Base-by-base conservation (phyloP, 2,888 invertebrate species). In the Ennomos quercinarius region DNA sequence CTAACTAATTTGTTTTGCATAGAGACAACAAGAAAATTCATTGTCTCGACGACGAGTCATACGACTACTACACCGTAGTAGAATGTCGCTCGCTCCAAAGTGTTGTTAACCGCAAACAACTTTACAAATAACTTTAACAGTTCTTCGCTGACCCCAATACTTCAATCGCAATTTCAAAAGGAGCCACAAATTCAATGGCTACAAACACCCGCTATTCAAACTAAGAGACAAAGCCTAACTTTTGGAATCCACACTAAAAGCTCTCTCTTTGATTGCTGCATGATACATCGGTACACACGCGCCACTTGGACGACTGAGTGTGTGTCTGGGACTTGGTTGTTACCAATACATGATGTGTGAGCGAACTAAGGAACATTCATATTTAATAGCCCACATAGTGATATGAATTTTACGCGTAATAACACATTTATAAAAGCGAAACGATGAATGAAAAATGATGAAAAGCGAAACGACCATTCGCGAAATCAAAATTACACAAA, bases 211-310 rank as follows among this genome's bases (percentile, higher is more conserved):
- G 35, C 49, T 49, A 59, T 68, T 68, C 65, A 61, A 49, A 44
- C 45, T 44, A 47, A 52, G 63, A 53, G 63, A 71, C 70, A 70
- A 68, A 68, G 58, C 73, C 68, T 72, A 84, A 84, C 75, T 86
- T 84, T 79, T 59, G 68, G 78, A 64, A 70, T 72, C 74, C 63
- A 41, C 64, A 68, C 77, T 82, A 80, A 86, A 84, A 86, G 86
- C 87, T 86, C 79, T 87, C 81, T 76, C 81, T 83, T 79, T 84
- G 86, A 87, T 87, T 86, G 86, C 83, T 68, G 74, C 74, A 73
- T 76, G 72, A 73, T 76, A 80, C 76, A 73, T 72, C 50, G 65
- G 55, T 27, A 50, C 50, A 53, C 57, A 37, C 47, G 55, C 53
- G 59, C 50, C 68, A 66, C 66, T 68, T 68, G 58, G 61, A 63